Percentiles rank a stretch among this genome's conserved stretches.
Conservation (phyloP, 2,113 vertebrate genomes). For the Lepisosteus oculatus region DNA sequence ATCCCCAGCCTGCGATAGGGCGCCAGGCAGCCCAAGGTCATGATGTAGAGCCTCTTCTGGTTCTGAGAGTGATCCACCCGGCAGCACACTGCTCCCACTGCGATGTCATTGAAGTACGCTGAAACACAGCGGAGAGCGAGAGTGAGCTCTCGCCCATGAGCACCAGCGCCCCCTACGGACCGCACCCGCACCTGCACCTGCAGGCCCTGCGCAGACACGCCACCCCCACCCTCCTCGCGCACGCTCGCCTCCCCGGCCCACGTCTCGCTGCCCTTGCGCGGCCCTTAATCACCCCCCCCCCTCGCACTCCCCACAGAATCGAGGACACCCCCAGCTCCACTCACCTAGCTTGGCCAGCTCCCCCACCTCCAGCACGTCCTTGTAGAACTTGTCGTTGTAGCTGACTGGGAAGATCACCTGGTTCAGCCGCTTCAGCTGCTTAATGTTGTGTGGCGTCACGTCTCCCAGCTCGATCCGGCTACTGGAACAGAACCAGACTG, state of each 20-base stretch:
- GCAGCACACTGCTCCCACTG: constrained; percentile 97
- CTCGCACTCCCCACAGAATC: not conserved
- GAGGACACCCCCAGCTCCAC: constrained; percentile 8
- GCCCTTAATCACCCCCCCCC: no score
- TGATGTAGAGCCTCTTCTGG: constrained; percentile 98
- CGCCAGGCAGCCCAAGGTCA: constrained; percentile 97
- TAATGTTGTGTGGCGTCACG: constrained; percentile 99
- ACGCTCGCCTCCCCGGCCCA: no score
- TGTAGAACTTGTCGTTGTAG: constrained; percentile 99
- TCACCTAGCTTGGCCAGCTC: constrained; percentile 97
- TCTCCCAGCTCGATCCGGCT: constrained; percentile 99
- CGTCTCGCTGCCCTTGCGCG: no score
- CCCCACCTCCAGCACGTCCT: constrained; percentile 97
- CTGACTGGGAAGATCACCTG: constrained; percentile 99
- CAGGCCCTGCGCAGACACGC: not conserved
- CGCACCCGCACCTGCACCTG: not conserved
- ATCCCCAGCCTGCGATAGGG: constrained; percentile 98
- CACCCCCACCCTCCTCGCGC: no score
- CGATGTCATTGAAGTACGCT: constrained; percentile 99
- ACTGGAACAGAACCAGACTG: constrained; percentile 97
- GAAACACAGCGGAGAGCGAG: constrained; percentile 22
- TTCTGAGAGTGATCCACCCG: constrained; percentile 98
- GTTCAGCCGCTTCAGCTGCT: constrained; percentile 96
- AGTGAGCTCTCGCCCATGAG: not conserved
- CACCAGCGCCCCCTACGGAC: not conserved